phyloP scores from a whole-genome alignment of 2,113 vertebrate genomes.

The Epinephelus moara region DNA sequence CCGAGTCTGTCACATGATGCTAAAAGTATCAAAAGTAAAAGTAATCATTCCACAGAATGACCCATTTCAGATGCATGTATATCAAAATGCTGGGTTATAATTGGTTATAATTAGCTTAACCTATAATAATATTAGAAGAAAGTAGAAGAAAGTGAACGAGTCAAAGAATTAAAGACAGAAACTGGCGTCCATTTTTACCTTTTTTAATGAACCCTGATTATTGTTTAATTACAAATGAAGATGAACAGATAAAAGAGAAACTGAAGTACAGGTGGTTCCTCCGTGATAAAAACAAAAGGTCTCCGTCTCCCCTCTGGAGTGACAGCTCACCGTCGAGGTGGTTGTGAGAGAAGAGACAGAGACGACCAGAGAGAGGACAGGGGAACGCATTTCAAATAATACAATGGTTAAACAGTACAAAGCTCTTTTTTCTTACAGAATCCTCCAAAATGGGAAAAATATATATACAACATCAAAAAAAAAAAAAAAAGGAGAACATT shows the following conservation, averaged over 20 bases:
- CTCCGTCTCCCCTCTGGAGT: slow-evolving; percentile 53
- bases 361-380: slow-evolving; percentile 36
- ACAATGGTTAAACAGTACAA: slow-evolving; percentile 79
- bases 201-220: slow-evolving; percentile 89
- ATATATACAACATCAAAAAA: slow-evolving; percentile 75
- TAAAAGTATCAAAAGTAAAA: no score
- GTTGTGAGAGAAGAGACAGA: slow-evolving; percentile 36
- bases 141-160: neutral
- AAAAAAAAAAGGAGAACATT: neutral
- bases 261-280: slow-evolving; percentile 73
- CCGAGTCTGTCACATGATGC: no score
- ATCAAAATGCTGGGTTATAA: no score
- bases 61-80: no score
- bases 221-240: slow-evolving; percentile 87
- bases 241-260: slow-evolving; percentile 80
- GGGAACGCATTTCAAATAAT: slow-evolving; percentile 58
- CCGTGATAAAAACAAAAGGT: slow-evolving; percentile 45
- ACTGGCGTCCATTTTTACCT: slow-evolving; percentile 68
- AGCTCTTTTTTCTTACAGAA: slow-evolving; percentile 75
- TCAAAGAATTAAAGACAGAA: slow-evolving; percentile 39
- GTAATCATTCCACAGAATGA: no score
- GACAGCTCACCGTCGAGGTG: slow-evolving; percentile 43
- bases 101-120: no score
- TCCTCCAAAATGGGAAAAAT: slow-evolving; percentile 75
- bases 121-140: no score